Evolutionary conservation across 2,113 vertebrate species (phyloP).

Genomic region (Myotis brandtii): DNA sequence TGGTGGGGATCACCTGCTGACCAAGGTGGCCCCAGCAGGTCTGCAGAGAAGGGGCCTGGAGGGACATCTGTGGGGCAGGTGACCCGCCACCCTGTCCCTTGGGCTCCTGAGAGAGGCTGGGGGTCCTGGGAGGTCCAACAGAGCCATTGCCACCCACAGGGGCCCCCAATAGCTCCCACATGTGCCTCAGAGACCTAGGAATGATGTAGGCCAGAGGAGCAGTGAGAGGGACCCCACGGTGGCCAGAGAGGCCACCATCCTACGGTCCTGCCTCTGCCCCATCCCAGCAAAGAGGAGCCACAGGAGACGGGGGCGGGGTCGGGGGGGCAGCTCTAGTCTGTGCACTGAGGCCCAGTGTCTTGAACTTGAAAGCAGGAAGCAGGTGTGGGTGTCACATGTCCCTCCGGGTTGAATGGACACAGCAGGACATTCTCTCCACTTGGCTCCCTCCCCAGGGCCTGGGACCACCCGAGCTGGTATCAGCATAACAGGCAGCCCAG

Average conservation of each 20-base stretch:
- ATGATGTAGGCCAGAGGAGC: accelerated
- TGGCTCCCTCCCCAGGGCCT: not conserved
- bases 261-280: not conserved
- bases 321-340: not conserved
- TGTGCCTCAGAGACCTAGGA: not conserved
- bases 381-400: not conserved
- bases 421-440: conserved; percentile 51
- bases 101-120: not conserved
- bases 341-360: not conserved
- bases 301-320: not conserved
- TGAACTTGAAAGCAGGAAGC: not conserved
- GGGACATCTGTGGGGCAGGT: not conserved
- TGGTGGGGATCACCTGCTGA: not conserved
- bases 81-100: not conserved
- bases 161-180: not conserved
- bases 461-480: not conserved
- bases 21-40: not conserved
- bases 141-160: not conserved
- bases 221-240: no score
- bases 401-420: not conserved
- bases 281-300: not conserved
- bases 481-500: not conserved
- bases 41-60: not conserved
- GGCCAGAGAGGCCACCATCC: not conserved
- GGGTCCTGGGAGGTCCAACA: not conserved